Conservation (phyloP, 2,797 vertebrate species). For the Potorous gilbertii region DNA sequence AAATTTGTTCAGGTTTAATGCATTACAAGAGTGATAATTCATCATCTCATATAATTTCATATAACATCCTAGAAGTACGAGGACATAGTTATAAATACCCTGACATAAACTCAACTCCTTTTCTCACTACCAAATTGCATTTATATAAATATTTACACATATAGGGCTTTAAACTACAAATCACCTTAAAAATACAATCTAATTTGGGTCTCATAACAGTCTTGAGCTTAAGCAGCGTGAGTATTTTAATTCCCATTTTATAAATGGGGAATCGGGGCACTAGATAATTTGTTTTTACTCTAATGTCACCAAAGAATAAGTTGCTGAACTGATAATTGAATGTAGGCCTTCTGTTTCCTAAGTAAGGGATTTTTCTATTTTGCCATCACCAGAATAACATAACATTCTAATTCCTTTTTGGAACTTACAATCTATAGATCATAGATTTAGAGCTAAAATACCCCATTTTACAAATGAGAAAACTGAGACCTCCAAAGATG, state of each 20-base stretch:
- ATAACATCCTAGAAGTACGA: background rate
- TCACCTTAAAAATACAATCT: background rate
- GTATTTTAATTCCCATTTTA: background rate
- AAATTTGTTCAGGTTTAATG: background rate
- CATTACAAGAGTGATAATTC: background rate
- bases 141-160: background rate
- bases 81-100: background rate
- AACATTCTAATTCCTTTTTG: background rate
- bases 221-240: background rate
- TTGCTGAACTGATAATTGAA: background rate
- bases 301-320: background rate
- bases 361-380: background rate
- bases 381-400: background rate
- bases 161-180: background rate
- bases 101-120: background rate
- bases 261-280: background rate
- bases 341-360: background rate
- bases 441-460: background rate
- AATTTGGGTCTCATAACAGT: background rate
- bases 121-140: background rate
- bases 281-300: background rate
- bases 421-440: background rate
- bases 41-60: background rate
- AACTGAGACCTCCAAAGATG: background rate
- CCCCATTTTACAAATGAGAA: background rate